A percentile compares a stretch with the other conserved stretches of the same genome.
phyloP scores from a whole-genome alignment of 2,113 vertebrate species.

The Muntiacus muntjak region DNA sequence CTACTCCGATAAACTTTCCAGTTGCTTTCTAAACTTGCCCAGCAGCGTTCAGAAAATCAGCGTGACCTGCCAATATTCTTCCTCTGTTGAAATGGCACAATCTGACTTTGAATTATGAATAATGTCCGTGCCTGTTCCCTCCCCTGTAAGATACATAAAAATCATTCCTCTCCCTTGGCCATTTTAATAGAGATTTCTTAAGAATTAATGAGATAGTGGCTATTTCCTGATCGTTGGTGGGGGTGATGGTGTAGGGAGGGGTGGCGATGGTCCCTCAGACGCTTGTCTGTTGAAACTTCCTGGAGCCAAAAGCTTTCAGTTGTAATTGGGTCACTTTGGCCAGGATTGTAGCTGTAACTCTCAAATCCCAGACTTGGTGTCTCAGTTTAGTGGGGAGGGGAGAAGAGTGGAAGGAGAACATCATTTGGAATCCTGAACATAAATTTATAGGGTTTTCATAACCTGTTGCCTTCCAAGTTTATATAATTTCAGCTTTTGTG shows the following conservation, averaged over 20 bases:
- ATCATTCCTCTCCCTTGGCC: background rate
- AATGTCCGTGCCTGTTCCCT: conserved; percentile 10
- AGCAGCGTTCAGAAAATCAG: conserved; percentile 29
- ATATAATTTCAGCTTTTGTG: conserved; percentile 61
- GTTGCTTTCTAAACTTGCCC: background rate
- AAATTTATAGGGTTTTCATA: conserved; percentile 65
- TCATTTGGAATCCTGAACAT: conserved; percentile 52
- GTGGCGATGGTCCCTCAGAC: conserved; percentile 19
- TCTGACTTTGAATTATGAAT: conserved; percentile 52
- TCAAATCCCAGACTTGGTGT: conserved; percentile 59
- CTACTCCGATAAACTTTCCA: conserved; percentile 13
- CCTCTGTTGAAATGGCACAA: background rate
- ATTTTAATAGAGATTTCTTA: conserved; percentile 41
- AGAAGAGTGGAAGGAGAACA: background rate
- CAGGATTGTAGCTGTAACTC: conserved; percentile 16
- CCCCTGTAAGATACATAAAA: conserved; percentile 8
- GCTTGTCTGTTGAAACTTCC: conserved; percentile 40
- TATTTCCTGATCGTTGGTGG: background rate
- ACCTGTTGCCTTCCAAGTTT: conserved; percentile 66
- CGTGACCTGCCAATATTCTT: conserved; percentile 9
- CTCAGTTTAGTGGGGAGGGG: conserved; percentile 44
- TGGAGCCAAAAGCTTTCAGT: conserved; percentile 55
- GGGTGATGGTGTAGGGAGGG: background rate
- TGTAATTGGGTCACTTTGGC: conserved; percentile 59
- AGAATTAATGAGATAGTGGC: conserved; percentile 53